phyloP scores from a whole-genome alignment of 2,888 invertebrate genomes.

The Andrena haemorrhoa region DNA sequence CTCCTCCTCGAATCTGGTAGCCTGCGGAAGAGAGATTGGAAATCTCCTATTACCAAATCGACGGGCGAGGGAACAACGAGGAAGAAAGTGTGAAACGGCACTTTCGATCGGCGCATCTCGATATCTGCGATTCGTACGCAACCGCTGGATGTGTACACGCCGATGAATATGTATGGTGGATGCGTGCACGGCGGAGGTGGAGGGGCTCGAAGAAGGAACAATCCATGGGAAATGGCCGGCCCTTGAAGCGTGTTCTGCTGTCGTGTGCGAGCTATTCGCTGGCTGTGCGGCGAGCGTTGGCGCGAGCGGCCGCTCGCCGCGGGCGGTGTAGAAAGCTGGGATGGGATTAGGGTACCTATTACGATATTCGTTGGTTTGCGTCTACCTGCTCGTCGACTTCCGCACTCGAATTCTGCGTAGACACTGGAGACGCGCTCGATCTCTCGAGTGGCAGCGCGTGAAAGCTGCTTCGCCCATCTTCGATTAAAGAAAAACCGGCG shows the following conservation, averaged over 20 bases:
- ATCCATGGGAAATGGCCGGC: slow-evolving; percentile 60
- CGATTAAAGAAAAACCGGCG: slow-evolving; percentile 13
- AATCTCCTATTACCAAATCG: slow-evolving; percentile 39
- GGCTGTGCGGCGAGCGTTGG: slow-evolving; percentile 22
- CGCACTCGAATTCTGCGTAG: slow-evolving; percentile 59
- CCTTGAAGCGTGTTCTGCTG: slow-evolving; percentile 45
- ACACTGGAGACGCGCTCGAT: slow-evolving; percentile 9
- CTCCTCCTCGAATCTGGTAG: neutral
- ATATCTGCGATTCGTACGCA: slow-evolving; percentile 17
- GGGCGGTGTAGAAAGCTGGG: slow-evolving; percentile 73
- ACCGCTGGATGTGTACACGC: neutral
- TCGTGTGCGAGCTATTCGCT: slow-evolving; percentile 40
- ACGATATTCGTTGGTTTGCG: slow-evolving; percentile 68
- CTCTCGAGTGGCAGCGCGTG: slow-evolving; percentile 33
- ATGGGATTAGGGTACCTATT: slow-evolving; percentile 71
- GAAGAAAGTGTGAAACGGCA: slow-evolving; percentile 57
- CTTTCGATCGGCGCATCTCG: slow-evolving; percentile 50
- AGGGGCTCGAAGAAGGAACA: slow-evolving; percentile 19
- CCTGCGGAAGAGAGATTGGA: slow-evolving; percentile 20
- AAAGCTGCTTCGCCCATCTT: slow-evolving; percentile 37
- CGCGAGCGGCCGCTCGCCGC: slow-evolving; percentile 58
- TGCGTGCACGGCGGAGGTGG: slow-evolving; percentile 3
- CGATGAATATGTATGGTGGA: slow-evolving; percentile 30
- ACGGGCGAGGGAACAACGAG: neutral
- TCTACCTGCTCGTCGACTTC: slow-evolving; percentile 65